phyloP scores from a whole-genome alignment of 1,140 invertebrate species.

The Eriocheir sinensis region DNA sequence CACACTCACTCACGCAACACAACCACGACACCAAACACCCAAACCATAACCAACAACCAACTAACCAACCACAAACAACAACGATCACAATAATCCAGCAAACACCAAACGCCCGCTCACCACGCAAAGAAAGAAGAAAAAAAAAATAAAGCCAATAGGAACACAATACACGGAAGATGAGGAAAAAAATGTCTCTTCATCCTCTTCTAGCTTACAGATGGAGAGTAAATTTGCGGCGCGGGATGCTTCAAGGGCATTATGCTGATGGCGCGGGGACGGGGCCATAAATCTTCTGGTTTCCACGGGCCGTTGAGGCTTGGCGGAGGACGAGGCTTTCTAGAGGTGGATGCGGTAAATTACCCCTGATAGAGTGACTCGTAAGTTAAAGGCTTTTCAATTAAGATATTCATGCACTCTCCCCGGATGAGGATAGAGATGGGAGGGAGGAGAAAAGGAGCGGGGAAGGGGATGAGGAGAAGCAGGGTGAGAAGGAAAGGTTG shows the following conservation, averaged over 20 bases:
- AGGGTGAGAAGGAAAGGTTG: no score
- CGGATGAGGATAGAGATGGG: background rate
- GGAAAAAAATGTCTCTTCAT: background rate
- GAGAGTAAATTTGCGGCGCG: conserved; percentile 10
- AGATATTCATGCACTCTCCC: conserved; percentile 5
- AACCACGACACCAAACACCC: no score
- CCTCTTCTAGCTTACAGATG: conserved; percentile 1
- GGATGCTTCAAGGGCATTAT: background rate
- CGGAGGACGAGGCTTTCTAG: background rate
- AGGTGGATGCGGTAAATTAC: conserved; percentile 15
- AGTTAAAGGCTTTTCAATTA: conserved; percentile 18
- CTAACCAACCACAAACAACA: no score
- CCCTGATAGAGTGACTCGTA: background rate
- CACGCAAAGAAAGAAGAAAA: background rate
- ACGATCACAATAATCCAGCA: no score
- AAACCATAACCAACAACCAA: no score
- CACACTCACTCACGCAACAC: no score
- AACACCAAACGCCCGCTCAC: no score
- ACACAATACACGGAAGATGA: background rate
- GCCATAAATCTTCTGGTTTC: background rate
- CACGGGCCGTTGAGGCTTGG: background rate
- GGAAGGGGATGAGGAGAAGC: no score
- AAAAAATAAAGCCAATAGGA: no score
- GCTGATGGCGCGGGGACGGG: background rate
- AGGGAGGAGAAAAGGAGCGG: no score